Evolutionary conservation across 2,113 vertebrate species (phyloP).

Genomic region (Bungarus multicinctus): DNA sequence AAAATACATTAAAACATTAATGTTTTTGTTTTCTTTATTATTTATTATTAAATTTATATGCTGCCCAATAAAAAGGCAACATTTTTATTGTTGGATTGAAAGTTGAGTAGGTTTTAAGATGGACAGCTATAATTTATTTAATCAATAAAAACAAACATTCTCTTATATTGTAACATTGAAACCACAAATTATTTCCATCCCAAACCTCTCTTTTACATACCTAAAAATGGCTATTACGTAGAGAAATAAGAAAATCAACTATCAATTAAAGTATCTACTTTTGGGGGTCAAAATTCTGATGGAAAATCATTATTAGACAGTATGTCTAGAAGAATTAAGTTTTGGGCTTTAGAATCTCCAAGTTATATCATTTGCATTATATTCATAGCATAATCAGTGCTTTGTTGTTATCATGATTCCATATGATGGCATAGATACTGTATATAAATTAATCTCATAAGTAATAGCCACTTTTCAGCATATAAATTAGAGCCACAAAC

Average conservation of each 20-base stretch:
- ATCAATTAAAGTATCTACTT: not conserved
- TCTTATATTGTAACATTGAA: not conserved
- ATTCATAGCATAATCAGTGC: not conserved
- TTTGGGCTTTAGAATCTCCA: not conserved
- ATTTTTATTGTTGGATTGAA: not conserved
- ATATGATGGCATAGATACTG: not conserved
- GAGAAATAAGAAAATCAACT: not conserved
- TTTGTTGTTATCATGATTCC: not conserved
- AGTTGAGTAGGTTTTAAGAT: not conserved
- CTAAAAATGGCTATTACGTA: not conserved
- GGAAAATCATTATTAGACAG: not conserved
- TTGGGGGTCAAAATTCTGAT: not conserved
- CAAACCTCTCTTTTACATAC: not conserved
- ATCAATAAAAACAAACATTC: not conserved
- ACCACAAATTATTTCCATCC: not conserved
- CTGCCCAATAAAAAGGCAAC: not conserved
- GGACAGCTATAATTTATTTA: not conserved
- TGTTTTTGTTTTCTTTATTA: not conserved
- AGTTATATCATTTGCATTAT: not conserved
- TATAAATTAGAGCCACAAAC: not conserved
- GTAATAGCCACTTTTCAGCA: constrained; percentile 30
- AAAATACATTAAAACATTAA: too few relatives aligned
- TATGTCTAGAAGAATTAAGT: not conserved
- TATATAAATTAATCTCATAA: not conserved
- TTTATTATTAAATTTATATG: not conserved